phyloP scores from a whole-genome alignment of 2,113 vertebrate species.

The Rhabdomys dilectus region DNA sequence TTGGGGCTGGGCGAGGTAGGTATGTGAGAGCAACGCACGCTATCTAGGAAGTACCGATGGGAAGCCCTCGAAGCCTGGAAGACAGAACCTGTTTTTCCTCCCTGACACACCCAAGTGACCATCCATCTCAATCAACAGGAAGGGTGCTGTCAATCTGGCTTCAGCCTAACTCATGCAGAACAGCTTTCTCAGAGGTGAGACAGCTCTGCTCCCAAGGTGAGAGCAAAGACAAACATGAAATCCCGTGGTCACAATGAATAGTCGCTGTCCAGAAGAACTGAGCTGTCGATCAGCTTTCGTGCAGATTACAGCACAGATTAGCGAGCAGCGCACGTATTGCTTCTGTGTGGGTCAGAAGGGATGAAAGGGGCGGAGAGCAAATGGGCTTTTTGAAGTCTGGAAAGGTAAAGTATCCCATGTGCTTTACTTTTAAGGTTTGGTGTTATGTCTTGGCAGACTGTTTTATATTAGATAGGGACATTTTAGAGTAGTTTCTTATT shows the following conservation, averaged over 20 bases:
- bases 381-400: neutral
- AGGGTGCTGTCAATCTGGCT: rapidly evolving
- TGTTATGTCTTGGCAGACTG: neutral
- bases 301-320: neutral
- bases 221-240: neutral
- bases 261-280: neutral
- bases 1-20: neutral
- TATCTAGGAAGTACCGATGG: neutral
- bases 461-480: neutral
- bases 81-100: neutral
- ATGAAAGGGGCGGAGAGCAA: neutral
- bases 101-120: neutral
- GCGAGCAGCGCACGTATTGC: rapidly evolving
- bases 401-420: neutral
- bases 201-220: neutral
- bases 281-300: neutral
- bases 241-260: neutral
- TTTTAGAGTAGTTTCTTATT: neutral
- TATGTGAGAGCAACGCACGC: neutral
- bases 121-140: neutral
- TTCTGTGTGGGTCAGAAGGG: neutral
- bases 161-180: rapidly evolving
- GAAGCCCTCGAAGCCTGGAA: neutral
- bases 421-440: neutral
- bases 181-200: neutral